Percentiles rank a stretch among this genome's conserved stretches.
These are phyloP conservation scores for Drosophila gunungcola DNA, from an alignment of 1,140 invertebrate species.

Conservation along the genomic window DNA sequence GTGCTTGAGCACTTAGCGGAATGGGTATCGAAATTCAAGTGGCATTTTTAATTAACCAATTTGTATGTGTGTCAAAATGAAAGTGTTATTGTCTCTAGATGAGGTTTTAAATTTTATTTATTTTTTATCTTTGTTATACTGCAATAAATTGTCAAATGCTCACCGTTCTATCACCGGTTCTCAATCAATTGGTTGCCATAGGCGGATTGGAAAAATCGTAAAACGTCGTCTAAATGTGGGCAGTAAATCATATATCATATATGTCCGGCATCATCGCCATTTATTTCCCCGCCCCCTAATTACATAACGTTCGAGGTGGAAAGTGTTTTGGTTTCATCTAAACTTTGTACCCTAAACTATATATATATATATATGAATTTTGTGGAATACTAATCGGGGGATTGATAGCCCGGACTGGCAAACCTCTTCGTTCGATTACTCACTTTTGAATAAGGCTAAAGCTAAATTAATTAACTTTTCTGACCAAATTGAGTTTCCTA, in stretches of 20 bases:
- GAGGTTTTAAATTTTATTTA: conserved; percentile 19
- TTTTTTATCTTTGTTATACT: conserved; percentile 46
- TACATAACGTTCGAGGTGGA: conserved; percentile 26
- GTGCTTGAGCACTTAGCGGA: conserved; percentile 23
- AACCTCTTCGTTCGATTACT: neutral
- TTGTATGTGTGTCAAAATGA: conserved; percentile 60
- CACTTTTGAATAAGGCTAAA: neutral
- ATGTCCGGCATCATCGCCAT: conserved; percentile 19
- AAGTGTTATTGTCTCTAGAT: conserved; percentile 20
- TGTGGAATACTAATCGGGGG: conserved; percentile 11
- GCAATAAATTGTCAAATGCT: conserved; percentile 57
- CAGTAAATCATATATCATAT: conserved; percentile 30
- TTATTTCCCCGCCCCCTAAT: neutral
- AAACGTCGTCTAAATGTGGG: conserved; percentile 19
- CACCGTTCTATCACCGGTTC: conserved; percentile 35
- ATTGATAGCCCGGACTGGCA: conserved; percentile 6
- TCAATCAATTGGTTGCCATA: conserved; percentile 49
- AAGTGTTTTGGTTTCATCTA: conserved; percentile 7
- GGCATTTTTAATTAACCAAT: conserved; percentile 69
- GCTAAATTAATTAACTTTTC: conserved; percentile 17
- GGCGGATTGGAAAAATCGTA: conserved; percentile 33
- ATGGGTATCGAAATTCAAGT: conserved; percentile 30
- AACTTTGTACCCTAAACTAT: neutral
- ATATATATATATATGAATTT: neutral
- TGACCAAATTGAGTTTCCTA: neutral